phyloP scores from a whole-genome alignment of 2,113 vertebrate species.

The Prietella phreatophila region DNA sequence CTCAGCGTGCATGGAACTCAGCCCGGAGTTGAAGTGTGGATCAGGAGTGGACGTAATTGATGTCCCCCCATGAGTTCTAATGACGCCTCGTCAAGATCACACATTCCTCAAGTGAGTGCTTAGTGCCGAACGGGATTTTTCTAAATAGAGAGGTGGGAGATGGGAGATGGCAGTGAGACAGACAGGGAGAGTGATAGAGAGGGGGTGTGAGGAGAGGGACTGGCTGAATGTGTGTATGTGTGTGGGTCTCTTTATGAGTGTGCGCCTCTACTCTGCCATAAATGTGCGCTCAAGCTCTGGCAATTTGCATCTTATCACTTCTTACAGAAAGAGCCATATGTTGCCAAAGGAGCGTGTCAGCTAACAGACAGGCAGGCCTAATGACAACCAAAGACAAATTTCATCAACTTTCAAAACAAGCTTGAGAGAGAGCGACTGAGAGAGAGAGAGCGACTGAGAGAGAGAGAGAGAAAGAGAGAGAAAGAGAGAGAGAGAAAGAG shows the following conservation, averaged over 20 bases:
- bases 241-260: slow-evolving; percentile 34
- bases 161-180: slow-evolving; percentile 39
- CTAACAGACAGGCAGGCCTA: slow-evolving; percentile 75
- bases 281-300: slow-evolving; percentile 53
- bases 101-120: slow-evolving; percentile 38
- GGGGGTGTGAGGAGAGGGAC: slow-evolving; percentile 27
- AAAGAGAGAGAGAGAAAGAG: slow-evolving; percentile 13
- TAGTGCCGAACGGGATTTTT: slow-evolving; percentile 38
- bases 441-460: not conserved
- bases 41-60: slow-evolving; percentile 37
- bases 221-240: slow-evolving; percentile 28
- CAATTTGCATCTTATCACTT: slow-evolving; percentile 77
- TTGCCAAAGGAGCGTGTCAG: slow-evolving; percentile 71
- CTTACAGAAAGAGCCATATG: slow-evolving; percentile 72
- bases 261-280: slow-evolving; percentile 24
- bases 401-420: slow-evolving; percentile 68
- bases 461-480: not conserved
- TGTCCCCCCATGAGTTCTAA: slow-evolving; percentile 34
- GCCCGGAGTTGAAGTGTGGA: slow-evolving; percentile 42
- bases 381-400: slow-evolving; percentile 74
- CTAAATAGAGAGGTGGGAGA: slow-evolving; percentile 45
- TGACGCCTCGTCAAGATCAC: slow-evolving; percentile 39
- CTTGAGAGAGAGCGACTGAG: slow-evolving; percentile 1
- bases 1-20: slow-evolving; percentile 28
- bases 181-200: slow-evolving; percentile 37